Evolutionary conservation across 2,888 invertebrate genomes (phyloP).

Genomic region (Caenorhabditis japonica): DNA sequence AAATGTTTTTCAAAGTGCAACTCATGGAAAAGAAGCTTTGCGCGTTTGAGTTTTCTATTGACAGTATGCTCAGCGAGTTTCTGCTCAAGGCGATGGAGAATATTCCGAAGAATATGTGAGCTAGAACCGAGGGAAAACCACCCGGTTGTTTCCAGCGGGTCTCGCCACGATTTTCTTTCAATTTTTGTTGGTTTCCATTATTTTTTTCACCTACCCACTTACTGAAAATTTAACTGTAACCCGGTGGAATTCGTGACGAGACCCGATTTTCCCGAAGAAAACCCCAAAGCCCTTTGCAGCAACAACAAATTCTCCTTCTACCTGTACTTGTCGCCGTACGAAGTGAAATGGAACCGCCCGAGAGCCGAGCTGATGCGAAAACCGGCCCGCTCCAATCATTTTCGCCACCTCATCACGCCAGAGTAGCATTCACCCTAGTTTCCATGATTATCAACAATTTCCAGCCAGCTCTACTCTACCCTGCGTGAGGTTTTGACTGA

Average conservation of each 20-base stretch:
- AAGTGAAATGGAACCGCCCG: slow-evolving; percentile 27
- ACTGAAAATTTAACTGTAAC: too few relatives aligned
- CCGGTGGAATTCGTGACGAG: too few relatives aligned
- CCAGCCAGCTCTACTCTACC: too few relatives aligned
- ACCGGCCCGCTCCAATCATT: slow-evolving; percentile 9
- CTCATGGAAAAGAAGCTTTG: slow-evolving; percentile 23
- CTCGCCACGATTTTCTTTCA: too few relatives aligned
- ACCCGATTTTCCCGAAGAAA: neutral
- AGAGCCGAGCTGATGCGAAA: slow-evolving; percentile 23
- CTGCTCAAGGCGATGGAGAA: neutral
- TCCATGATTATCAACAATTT: too few relatives aligned
- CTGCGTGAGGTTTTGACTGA: too few relatives aligned
- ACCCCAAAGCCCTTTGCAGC: neutral
- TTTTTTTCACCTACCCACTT: too few relatives aligned
- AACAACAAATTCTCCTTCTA: slow-evolving; percentile 29
- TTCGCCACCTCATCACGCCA: slow-evolving; percentile 17
- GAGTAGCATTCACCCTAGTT: too few relatives aligned
- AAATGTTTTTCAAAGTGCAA: slow-evolving; percentile 7
- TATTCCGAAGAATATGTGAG: too few relatives aligned
- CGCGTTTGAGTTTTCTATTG: slow-evolving; percentile 17
- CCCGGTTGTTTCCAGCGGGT: too few relatives aligned
- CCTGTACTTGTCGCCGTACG: slow-evolving; percentile 24
- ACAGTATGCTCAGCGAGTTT: neutral
- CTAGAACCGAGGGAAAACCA: too few relatives aligned
- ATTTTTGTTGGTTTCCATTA: too few relatives aligned